Conservation (phyloP, 2,113 vertebrate genomes). For the Microtus oregoni region DNA sequence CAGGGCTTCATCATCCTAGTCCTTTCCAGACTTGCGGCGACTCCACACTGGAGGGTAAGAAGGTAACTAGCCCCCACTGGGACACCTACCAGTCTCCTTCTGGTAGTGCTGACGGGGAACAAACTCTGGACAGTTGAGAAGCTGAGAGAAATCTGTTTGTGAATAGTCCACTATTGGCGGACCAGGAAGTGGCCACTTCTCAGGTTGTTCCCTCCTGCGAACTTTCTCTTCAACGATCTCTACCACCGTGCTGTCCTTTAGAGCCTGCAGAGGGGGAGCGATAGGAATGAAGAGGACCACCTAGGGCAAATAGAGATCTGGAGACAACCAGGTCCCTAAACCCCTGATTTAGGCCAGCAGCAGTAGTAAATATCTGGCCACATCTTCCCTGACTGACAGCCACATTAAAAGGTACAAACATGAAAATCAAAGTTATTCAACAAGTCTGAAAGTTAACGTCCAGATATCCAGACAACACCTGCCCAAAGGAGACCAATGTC, state of each 20-base stretch:
- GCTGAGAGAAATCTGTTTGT: slow-evolving; percentile 96
- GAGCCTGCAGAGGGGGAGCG: slow-evolving; percentile 85
- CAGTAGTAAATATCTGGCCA: not conserved
- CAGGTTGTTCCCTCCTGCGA: slow-evolving; percentile 94
- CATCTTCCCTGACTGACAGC: not conserved
- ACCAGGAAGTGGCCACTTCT: slow-evolving; percentile 96
- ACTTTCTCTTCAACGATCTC: slow-evolving; percentile 97
- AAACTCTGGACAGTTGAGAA: slow-evolving; percentile 98
- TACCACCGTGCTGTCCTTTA: slow-evolving; percentile 97
- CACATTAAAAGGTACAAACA: not conserved
- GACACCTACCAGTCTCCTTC: slow-evolving; percentile 89
- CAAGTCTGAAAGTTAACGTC: not conserved
- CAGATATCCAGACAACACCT: not conserved
- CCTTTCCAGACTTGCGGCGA: not conserved
- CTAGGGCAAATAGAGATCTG: not conserved
- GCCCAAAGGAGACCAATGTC: not conserved
- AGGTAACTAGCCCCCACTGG: not conserved
- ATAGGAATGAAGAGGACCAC: not conserved
- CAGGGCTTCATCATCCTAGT: not conserved
- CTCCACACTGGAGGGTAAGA: not conserved
- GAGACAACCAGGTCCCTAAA: not conserved
- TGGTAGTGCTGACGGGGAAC: slow-evolving; percentile 93
- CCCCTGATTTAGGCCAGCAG: not conserved
- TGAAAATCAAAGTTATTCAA: not conserved
- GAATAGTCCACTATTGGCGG: slow-evolving; percentile 90